phyloP scores from a whole-genome alignment of 2,113 vertebrate species.

The Peromyscus leucopus region DNA sequence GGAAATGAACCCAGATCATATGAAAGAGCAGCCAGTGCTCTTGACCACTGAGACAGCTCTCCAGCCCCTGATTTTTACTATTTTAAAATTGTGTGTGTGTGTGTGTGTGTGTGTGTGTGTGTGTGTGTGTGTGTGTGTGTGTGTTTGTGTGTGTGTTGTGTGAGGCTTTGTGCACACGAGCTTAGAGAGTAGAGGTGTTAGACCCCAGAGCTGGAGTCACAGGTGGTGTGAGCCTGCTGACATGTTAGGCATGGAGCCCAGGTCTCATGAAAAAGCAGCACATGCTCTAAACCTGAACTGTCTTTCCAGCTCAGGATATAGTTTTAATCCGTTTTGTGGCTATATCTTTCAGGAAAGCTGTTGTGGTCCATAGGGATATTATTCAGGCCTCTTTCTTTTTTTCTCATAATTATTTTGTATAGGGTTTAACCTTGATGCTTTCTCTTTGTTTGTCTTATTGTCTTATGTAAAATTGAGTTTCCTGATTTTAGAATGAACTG shows the following conservation, averaged over 20 bases:
- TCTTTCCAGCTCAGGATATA: background rate
- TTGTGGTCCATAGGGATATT: background rate
- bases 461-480: slow-evolving; percentile 48
- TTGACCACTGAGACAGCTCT: background rate
- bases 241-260: background rate
- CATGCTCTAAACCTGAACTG: background rate
- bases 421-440: slow-evolving; percentile 17
- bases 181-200: background rate
- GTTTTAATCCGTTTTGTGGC: slow-evolving; percentile 34
- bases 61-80: background rate
- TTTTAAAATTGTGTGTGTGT: background rate
- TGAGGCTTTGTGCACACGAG: background rate
- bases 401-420: background rate
- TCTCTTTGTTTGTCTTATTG: slow-evolving; percentile 2
- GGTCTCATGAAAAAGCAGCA: background rate
- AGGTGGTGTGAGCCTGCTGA: background rate
- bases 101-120: background rate
- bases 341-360: background rate
- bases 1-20: background rate
- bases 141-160: background rate
- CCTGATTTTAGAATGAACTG: slow-evolving; percentile 38
- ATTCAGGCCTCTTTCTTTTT: background rate
- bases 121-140: background rate
- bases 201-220: background rate
- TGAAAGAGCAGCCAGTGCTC: background rate